Conservation (phyloP, 2,888 invertebrate species). For the Sphaeridia pumilis region DNA sequence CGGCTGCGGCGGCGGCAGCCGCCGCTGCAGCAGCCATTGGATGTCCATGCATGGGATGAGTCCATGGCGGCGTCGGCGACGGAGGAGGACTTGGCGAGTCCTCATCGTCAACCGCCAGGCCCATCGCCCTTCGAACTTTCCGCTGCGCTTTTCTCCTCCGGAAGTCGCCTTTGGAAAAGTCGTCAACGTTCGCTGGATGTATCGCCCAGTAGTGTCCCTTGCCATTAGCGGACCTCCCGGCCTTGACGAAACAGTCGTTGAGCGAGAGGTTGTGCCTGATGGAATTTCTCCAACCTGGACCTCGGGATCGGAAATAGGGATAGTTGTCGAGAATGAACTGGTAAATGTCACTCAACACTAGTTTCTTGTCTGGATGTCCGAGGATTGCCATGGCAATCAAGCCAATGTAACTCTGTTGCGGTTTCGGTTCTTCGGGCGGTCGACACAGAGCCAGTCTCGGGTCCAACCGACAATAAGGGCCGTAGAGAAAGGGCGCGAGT, state of each 20-base stretch:
- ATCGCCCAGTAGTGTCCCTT: slow-evolving; percentile 99
- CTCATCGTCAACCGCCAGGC: slow-evolving; percentile 89
- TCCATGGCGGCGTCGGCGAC: slow-evolving; percentile 45
- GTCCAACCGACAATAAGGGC: slow-evolving; percentile 32
- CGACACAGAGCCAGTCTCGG: slow-evolving; percentile 43
- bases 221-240: slow-evolving; percentile 91
- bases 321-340: slow-evolving; percentile 96
- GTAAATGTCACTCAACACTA: slow-evolving; percentile 94
- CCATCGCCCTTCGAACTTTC: slow-evolving; percentile 94
- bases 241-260: slow-evolving; percentile 96
- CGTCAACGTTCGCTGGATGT: slow-evolving; percentile 93
- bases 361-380: slow-evolving; percentile 75
- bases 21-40: slow-evolving; percentile 40
- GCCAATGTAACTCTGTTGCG: slow-evolving; percentile 96
- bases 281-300: slow-evolving; percentile 96
- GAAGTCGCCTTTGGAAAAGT: slow-evolving; percentile 94
- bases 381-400: slow-evolving; percentile 97
- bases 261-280: slow-evolving; percentile 93
- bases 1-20: slow-evolving; percentile 42
- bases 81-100: slow-evolving; percentile 81
- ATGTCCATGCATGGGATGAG: slow-evolving; percentile 40
- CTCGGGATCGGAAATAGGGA: slow-evolving; percentile 88
- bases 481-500: slow-evolving; percentile 33
- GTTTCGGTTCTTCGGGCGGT: slow-evolving; percentile 74
- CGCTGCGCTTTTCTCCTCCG: slow-evolving; percentile 89